These are phyloP conservation scores for Microctenopoma stevenorrisi DNA, from an alignment of 2,797 vertebrate genomes.

Conservation along the genomic window DNA sequence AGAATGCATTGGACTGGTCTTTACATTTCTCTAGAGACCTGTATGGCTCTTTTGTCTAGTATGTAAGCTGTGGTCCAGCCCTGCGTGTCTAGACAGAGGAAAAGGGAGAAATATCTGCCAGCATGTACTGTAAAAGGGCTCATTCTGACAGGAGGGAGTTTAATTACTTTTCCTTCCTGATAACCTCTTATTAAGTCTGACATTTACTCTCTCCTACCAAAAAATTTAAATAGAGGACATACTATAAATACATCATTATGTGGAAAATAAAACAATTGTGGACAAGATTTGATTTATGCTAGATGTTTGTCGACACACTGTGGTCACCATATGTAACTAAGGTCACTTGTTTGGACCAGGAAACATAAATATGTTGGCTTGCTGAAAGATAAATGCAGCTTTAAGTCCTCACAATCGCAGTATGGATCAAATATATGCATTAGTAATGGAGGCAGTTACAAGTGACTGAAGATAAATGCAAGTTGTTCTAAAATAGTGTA, in stretches of 20 bases:
- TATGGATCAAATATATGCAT: constrained; percentile 25
- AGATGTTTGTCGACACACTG: constrained; percentile 38
- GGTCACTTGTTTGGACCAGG: constrained; percentile 19
- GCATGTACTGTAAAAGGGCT: constrained; percentile 67
- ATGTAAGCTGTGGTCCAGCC: constrained; percentile 56
- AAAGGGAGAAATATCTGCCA: constrained; percentile 70
- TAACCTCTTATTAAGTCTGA: constrained; percentile 76
- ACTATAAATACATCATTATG: constrained; percentile 51
- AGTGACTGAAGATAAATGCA: background rate
- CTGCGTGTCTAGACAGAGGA: constrained; percentile 78
- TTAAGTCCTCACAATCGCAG: constrained; percentile 29
- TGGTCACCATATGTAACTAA: constrained; percentile 33
- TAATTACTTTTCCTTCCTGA: constrained; percentile 75
- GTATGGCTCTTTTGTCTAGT: constrained; percentile 73
- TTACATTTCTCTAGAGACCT: constrained; percentile 64
- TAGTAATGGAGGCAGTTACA: background rate
- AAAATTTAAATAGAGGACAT: constrained; percentile 54
- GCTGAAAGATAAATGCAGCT: constrained; percentile 18
- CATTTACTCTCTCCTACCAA: constrained; percentile 56
- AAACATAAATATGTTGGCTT: constrained; percentile 28
- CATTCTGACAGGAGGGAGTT: constrained; percentile 63
- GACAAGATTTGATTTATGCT: constrained; percentile 53
- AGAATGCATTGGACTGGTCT: constrained; percentile 48
- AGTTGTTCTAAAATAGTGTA: background rate
- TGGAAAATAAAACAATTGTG: constrained; percentile 65